Conservation (phyloP, 2,113 vertebrate species). For the Rhabdomys dilectus region DNA sequence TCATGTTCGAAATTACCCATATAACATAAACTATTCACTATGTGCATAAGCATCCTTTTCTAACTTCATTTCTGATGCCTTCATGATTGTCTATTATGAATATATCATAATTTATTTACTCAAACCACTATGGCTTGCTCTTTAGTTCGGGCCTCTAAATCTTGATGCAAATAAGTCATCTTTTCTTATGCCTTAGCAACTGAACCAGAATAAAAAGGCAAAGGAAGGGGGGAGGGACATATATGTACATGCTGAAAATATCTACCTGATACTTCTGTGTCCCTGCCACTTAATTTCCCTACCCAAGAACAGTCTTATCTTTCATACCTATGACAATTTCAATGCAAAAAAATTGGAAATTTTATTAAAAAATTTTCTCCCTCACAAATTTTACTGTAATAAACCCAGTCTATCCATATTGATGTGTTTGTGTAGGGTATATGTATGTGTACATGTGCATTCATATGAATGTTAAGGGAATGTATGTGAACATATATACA, state of each 20-base stretch:
- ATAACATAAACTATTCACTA: not conserved
- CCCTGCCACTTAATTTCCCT: not conserved
- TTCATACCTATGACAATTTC: not conserved
- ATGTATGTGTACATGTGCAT: not conserved
- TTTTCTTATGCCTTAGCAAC: not conserved
- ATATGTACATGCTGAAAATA: not conserved
- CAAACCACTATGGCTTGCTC: not conserved
- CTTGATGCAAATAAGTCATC: not conserved
- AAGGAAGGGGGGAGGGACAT: not conserved
- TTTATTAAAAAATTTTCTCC: constrained; percentile 5
- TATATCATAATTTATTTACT: constrained; percentile 38
- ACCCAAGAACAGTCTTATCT: not conserved
- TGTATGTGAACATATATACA: not conserved
- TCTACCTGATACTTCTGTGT: not conserved
- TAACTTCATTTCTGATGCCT: constrained; percentile 36
- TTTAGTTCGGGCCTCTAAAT: constrained; percentile 45
- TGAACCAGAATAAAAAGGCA: not conserved
- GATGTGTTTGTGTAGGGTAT: not conserved
- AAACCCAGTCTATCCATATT: not conserved
- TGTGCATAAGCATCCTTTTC: not conserved
- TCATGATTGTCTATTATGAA: not conserved
- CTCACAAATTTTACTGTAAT: not conserved
- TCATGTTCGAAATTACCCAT: not conserved
- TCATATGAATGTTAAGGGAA: not conserved
- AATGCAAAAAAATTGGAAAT: not conserved